Percentiles rank a stretch among this genome's conserved stretches.
phyloP scores from a whole-genome alignment of 2,113 vertebrate species.

The Hippocampus abdominalis region DNA sequence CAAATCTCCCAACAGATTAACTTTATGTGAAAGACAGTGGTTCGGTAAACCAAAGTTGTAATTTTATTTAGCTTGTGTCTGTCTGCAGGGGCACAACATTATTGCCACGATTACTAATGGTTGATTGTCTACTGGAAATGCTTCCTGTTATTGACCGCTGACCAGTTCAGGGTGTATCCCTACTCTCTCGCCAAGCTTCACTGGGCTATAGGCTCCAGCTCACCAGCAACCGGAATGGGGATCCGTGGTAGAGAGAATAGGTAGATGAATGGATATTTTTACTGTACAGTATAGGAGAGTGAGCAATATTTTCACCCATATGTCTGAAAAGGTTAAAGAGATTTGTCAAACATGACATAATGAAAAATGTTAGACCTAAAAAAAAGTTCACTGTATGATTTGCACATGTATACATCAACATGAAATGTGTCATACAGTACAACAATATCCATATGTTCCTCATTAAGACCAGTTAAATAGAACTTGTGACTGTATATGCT shows the following conservation, averaged over 20 bases:
- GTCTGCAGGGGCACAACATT: not conserved
- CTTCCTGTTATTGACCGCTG: too few species aligned
- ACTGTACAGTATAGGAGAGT: not conserved
- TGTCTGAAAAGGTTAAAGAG: not conserved
- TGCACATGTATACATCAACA: not conserved
- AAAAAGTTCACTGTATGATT: not conserved
- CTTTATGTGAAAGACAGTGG: not conserved
- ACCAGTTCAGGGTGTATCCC: too few species aligned
- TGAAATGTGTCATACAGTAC: not conserved
- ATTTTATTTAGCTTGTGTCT: not conserved
- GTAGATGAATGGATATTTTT: not conserved
- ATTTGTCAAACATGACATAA: not conserved
- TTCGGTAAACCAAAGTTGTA: not conserved
- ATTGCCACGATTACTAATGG: not conserved
- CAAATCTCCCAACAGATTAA: not conserved
- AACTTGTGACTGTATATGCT: not conserved
- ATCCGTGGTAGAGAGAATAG: too few species aligned
- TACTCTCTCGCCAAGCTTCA: too few species aligned
- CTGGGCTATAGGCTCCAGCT: too few species aligned
- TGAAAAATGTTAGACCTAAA: too few species aligned
- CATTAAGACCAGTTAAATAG: not conserved
- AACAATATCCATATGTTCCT: not conserved
- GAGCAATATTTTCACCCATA: not conserved
- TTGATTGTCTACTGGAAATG: too few species aligned
- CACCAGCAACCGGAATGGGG: too few species aligned